A percentile compares a stretch with the other conserved stretches of the same genome.
Evolutionary conservation across 2,888 invertebrate species (phyloP).

Genomic region (Ornithoptera alexandrae): DNA sequence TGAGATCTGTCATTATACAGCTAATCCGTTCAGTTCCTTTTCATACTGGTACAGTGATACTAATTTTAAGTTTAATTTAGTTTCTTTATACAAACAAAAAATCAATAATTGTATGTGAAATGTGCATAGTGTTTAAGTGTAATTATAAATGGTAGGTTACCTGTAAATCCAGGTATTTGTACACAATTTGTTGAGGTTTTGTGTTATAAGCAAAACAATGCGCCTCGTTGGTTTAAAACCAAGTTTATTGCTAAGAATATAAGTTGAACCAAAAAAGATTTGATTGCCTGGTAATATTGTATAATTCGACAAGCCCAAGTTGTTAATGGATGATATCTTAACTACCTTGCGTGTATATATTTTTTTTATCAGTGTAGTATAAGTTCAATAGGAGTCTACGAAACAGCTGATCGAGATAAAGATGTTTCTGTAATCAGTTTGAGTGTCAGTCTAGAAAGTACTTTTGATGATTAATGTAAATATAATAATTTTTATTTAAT

Average conservation of each 20-base stretch:
- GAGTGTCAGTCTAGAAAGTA: too few relatives aligned
- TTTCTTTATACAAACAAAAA: conserved; percentile 36
- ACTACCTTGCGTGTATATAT: not conserved
- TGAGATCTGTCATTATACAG: conserved; percentile 31
- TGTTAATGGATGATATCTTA: not conserved
- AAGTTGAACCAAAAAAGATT: not conserved
- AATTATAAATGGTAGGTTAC: not conserved
- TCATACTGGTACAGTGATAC: conserved; percentile 72
- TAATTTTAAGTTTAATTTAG: conserved; percentile 63
- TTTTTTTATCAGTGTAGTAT: not conserved
- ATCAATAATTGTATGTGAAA: conserved; percentile 16
- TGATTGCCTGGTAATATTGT: conserved; percentile 1
- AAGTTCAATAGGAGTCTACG: too few relatives aligned
- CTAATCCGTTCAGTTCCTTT: conserved; percentile 64
- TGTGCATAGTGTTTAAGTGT: conserved; percentile 15
- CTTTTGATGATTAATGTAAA: too few relatives aligned
- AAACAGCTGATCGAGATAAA: too few relatives aligned
- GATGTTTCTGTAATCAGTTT: too few relatives aligned
- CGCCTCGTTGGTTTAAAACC: not conserved
- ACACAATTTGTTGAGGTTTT: not conserved
- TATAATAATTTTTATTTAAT: too few relatives aligned
- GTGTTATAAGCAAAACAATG: not conserved
- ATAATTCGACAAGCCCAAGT: conserved; percentile 1
- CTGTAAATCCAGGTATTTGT: too few relatives aligned
- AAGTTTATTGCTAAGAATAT: not conserved